phyloP scores from a whole-genome alignment of 92 coral and sea anemone species.

The Zoanthus gigantus region DNA sequence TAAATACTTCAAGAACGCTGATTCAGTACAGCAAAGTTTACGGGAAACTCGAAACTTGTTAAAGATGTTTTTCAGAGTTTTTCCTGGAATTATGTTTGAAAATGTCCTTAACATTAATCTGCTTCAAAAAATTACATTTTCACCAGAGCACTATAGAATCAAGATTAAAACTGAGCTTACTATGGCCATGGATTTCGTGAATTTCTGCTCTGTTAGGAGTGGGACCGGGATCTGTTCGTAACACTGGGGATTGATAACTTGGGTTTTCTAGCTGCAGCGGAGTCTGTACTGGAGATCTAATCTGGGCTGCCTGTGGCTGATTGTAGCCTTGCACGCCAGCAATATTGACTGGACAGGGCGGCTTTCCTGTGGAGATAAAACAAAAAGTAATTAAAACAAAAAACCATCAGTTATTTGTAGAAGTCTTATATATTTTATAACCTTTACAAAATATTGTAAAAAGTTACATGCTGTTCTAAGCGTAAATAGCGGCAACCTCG shows the following conservation, averaged over 20 bases:
- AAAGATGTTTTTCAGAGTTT: too few species aligned
- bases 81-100: too few species aligned
- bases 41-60: too few species aligned
- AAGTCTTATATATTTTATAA: too few species aligned
- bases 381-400: neutral
- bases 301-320: conserved; percentile 37
- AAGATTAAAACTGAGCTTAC: neutral
- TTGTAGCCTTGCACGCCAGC: conserved; percentile 21
- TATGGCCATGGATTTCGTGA: conserved; percentile 24
- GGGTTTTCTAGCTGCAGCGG: conserved; percentile 14
- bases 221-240: conserved; percentile 46
- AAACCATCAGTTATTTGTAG: neutral
- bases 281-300: conserved; percentile 6
- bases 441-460: too few species aligned
- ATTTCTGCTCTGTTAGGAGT: conserved; percentile 28
- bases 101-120: too few species aligned
- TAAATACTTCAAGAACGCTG: too few species aligned
- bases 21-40: too few species aligned
- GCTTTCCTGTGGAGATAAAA: conserved; percentile 17
- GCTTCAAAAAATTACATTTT: too few species aligned
- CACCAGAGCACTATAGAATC: too few species aligned
- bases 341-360: conserved; percentile 48
- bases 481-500: too few species aligned
- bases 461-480: too few species aligned
- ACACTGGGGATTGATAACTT: conserved; percentile 32